A percentile compares a stretch with the other conserved stretches of the same genome.
Evolutionary conservation across 2,888 invertebrate genomes (phyloP).

Genomic region (Monopis laevigella): DNA sequence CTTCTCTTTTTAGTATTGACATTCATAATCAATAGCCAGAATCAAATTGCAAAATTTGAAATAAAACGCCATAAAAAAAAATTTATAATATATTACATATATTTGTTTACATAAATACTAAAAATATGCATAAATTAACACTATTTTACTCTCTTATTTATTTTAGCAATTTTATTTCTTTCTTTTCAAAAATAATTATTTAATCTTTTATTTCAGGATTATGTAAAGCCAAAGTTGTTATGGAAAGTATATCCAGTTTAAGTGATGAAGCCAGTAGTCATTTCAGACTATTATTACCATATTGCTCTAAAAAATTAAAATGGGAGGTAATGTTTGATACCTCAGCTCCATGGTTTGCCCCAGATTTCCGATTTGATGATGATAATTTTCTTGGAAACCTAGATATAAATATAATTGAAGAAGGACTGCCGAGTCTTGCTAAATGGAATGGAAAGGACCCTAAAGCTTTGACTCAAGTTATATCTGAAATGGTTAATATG

Average conservation of each 20-base stretch:
- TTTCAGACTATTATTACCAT: constrained; percentile 73
- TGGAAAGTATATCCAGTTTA: constrained; percentile 45
- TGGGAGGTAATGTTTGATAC: constrained; percentile 79
- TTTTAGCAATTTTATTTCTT: background rate
- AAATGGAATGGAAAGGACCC: constrained; percentile 72
- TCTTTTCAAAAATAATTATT: background rate
- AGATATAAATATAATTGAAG: constrained; percentile 59
- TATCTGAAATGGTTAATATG: constrained; percentile 68
- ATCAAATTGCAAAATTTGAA: too few species aligned
- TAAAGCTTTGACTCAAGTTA: constrained; percentile 65
- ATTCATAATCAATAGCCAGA: too few species aligned
- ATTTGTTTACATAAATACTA: too few species aligned
- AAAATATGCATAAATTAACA: background rate
- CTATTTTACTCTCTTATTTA: background rate
- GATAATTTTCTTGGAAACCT: constrained; percentile 70
- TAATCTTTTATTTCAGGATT: constrained; percentile 32
- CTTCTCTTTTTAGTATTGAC: too few species aligned
- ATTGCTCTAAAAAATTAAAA: constrained; percentile 71
- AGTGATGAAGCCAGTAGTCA: constrained; percentile 53
- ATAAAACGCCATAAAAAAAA: background rate
- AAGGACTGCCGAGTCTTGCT: constrained; percentile 66
- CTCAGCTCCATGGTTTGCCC: constrained; percentile 70
- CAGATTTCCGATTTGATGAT: constrained; percentile 80
- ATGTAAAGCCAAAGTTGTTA: constrained; percentile 53
- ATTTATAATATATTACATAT: background rate